phyloP scores from a whole-genome alignment of 2,888 invertebrate genomes.

The Sialis fuliginosa region DNA sequence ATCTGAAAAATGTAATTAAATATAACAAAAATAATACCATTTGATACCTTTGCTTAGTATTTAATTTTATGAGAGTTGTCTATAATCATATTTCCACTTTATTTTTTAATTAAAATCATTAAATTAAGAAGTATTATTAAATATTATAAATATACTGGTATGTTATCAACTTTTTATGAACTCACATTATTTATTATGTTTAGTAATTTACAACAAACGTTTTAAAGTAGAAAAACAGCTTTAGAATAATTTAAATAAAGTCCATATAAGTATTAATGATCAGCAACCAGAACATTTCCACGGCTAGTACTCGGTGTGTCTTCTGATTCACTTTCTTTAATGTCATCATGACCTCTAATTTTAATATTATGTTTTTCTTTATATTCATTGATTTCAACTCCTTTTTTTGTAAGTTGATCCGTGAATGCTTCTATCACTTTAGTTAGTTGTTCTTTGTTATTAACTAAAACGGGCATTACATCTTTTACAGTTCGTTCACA shows the following conservation, averaged over 20 bases:
- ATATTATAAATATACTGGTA: too few species aligned
- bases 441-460: constrained; percentile 63
- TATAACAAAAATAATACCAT: too few species aligned
- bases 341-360: constrained; percentile 51
- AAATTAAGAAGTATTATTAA: too few species aligned
- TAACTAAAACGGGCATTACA: constrained; percentile 66
- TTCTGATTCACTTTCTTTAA: constrained; percentile 12
- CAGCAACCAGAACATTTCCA: constrained; percentile 23
- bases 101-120: too few species aligned
- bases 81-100: too few species aligned
- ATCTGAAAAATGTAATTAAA: too few species aligned
- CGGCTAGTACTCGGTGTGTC: constrained; percentile 14
- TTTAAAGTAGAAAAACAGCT: too few species aligned
- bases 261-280: constrained; percentile 2
- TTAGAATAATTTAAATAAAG: background rate
- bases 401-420: constrained; percentile 70
- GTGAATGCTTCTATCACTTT: constrained; percentile 63
- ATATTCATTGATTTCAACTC: constrained; percentile 79
- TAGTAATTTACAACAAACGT: too few species aligned
- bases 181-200: too few species aligned
- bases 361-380: constrained; percentile 80
- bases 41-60: too few species aligned
- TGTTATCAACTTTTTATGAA: too few species aligned
- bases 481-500: constrained; percentile 86
- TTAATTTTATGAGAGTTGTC: too few species aligned